Conservation (phyloP, 2,888 invertebrate genomes). For the Hedya salicella region DNA sequence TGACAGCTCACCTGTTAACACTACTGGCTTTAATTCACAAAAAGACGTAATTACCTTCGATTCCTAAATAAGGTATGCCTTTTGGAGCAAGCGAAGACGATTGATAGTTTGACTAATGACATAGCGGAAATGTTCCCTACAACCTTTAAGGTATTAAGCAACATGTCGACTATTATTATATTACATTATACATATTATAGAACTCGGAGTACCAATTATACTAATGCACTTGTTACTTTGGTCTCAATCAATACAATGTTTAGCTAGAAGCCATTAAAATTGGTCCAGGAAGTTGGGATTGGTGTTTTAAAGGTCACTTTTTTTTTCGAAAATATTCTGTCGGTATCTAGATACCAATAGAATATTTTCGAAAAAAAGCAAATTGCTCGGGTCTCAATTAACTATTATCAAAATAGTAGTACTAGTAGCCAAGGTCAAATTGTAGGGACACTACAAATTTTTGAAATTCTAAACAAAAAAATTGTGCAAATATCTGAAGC, state of each 20-base stretch:
- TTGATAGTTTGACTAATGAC: conserved; percentile 54
- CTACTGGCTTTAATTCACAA: neutral
- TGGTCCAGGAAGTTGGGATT: conserved; percentile 27
- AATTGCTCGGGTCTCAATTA: too few species aligned
- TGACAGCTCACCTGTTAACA: conserved; percentile 26
- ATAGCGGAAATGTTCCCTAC: conserved; percentile 56
- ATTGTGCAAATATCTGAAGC: too few species aligned
- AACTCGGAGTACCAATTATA: conserved; percentile 49
- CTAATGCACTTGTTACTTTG: conserved; percentile 52
- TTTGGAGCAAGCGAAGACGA: neutral
- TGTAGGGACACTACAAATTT: too few species aligned
- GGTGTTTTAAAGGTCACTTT: conserved; percentile 11
- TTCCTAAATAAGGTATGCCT: neutral
- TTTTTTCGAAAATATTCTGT: neutral
- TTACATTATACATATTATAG: conserved; percentile 23
- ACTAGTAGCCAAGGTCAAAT: too few species aligned
- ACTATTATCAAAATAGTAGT: too few species aligned
- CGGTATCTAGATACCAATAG: too few species aligned
- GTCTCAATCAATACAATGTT: conserved; percentile 53
- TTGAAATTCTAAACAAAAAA: too few species aligned
- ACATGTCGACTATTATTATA: conserved; percentile 37
- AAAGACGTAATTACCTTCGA: neutral
- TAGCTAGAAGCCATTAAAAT: conserved; percentile 43
- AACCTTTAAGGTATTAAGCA: conserved; percentile 49
- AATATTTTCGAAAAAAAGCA: too few species aligned